Base-by-base conservation (phyloP, 2,797 vertebrate genomes). In the Coreius guichenoti region DNA sequence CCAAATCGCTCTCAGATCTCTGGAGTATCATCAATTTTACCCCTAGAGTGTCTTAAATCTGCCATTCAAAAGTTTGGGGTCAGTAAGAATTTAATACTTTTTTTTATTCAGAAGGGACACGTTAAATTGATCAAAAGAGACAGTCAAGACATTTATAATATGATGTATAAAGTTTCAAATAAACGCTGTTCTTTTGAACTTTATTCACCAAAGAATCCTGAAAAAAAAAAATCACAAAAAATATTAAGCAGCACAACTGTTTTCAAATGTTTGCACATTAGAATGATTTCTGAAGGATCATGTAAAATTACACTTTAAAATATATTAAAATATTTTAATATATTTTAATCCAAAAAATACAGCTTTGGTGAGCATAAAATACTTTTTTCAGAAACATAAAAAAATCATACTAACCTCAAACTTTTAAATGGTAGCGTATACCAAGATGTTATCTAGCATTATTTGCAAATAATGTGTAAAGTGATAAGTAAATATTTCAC, bases 11-110 rank as follows among this genome's bases (percentile, higher is more conserved):
- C 65, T 85, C 67, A 85, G 19, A 51, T 85, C 83, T 79, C 54
- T 14, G 8, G 45, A 82, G 79, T 65, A 17, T 45, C 49, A 51
- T 45, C 17, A 58, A 49, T 21, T 45, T 67, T 17, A 67, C 54
- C 39, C 69, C 58, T 70, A 49, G 21, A 70, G n/a, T 70, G 31
- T 69, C 26, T 26, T 82, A 87, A 82, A 82, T 89, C n/a, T 54
- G 23, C 19, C 29, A 33, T 75, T 54, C 17, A 75, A 33, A 74
- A 6, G 26, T 12, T 49, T 51, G 47, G 9, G 47, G 26, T 23
- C 16, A 49, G 16, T 29, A 19, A 31, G 45, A 49, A 49, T 73
- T 9, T 14, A 54, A 33, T 33, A 31, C 3, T 75, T 75, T 33
- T 33, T 75, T 75, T 33, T 33, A 36, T 76, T 76, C 19, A 33